These are phyloP conservation scores for Myioborus miniatus DNA, from an alignment of 2,797 vertebrate species.

Conservation along the genomic window DNA sequence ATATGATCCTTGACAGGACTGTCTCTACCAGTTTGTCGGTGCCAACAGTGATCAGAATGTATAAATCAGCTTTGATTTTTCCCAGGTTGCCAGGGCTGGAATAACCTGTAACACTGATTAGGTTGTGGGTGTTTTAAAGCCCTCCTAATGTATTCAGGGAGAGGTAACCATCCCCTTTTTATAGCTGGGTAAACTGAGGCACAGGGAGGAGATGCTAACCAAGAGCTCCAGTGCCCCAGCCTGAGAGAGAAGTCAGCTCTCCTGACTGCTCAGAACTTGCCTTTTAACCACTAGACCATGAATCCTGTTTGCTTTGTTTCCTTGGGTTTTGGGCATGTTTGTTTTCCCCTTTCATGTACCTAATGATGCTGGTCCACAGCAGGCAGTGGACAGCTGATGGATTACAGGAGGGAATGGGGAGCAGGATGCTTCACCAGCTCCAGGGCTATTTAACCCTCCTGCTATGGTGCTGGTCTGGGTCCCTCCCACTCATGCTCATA, in stretches of 20 bases:
- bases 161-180: neutral
- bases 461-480: neutral
- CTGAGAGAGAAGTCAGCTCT: neutral
- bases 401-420: neutral
- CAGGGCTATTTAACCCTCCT: neutral
- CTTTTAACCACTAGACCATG: constrained; percentile 53
- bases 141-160: neutral
- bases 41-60: neutral
- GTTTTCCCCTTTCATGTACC: constrained; percentile 57
- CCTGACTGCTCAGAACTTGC: neutral
- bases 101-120: constrained; percentile 30
- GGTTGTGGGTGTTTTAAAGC: neutral
- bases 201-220: neutral
- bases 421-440: constrained; percentile 4
- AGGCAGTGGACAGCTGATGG: constrained; percentile 38
- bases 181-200: constrained; percentile 32
- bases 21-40: neutral
- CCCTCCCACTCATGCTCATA: constrained; percentile 7
- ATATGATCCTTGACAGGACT: neutral
- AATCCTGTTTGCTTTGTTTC: constrained; percentile 66
- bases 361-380: constrained; percentile 39
- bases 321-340: constrained; percentile 39
- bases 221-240: neutral
- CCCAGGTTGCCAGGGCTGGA: constrained; percentile 6
- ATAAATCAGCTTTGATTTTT: constrained; percentile 41